phyloP scores from a whole-genome alignment of 2,113 vertebrate genomes.

The Aphyosemion australe region DNA sequence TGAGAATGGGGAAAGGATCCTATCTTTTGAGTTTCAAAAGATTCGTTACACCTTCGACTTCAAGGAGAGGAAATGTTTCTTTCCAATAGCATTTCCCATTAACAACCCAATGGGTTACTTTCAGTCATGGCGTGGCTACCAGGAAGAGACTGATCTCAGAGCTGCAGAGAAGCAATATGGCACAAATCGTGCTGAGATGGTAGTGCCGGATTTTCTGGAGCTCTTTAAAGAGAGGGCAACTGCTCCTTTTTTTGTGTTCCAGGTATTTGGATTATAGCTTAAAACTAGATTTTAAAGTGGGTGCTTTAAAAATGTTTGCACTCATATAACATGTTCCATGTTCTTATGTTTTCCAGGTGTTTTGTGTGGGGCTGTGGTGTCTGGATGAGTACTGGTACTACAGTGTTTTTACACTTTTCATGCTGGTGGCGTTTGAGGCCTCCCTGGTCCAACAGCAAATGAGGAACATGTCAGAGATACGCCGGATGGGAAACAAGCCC shows the following conservation, averaged over 20 bases:
- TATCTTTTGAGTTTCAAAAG: conserved; percentile 96
- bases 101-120: conserved; percentile 82
- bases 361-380: conserved; percentile 97
- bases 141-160: conserved; percentile 88
- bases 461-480: conserved; percentile 94
- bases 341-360: conserved; percentile 79
- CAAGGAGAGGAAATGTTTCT: conserved; percentile 84
- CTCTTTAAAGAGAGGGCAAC: conserved; percentile 95
- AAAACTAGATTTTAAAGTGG: neutral
- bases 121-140: conserved; percentile 88
- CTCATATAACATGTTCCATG: neutral
- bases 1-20: conserved; percentile 80
- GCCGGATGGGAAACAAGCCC: conserved; percentile 95
- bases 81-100: conserved; percentile 88
- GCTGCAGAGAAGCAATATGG: conserved; percentile 89
- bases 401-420: conserved; percentile 96
- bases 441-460: conserved; percentile 97
- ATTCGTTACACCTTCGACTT: conserved; percentile 88
- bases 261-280: conserved; percentile 77
- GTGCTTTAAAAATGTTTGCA: neutral
- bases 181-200: conserved; percentile 93
- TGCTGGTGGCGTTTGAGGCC: conserved; percentile 96
- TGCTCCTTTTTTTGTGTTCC: conserved; percentile 96
- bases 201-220: conserved; percentile 94
- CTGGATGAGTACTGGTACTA: conserved; percentile 99